phyloP scores from a whole-genome alignment of 2,113 vertebrate genomes.

The Alexandromys fortis region DNA sequence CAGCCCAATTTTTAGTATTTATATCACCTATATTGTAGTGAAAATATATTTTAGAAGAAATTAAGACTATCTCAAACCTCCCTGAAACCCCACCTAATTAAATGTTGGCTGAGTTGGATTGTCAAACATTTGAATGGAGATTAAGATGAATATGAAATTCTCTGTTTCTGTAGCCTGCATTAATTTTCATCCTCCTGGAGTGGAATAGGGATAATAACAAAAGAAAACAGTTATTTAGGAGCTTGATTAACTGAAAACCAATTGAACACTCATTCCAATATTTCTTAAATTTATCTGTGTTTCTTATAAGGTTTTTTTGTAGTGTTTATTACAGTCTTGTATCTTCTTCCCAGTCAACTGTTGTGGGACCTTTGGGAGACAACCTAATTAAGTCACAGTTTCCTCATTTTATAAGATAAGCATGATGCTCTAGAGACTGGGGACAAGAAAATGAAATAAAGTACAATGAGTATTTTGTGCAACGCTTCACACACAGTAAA shows the following conservation, averaged over 20 bases:
- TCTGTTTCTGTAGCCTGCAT: conserved; percentile 18
- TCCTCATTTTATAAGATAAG: conserved; percentile 24
- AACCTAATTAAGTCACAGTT: conserved; percentile 44
- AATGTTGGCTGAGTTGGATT: background rate
- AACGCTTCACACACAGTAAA: background rate
- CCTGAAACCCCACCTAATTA: background rate
- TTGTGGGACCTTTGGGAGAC: background rate
- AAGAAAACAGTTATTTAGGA: background rate
- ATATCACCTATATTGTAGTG: background rate
- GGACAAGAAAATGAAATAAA: conserved; percentile 35
- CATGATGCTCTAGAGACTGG: background rate
- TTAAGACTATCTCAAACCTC: background rate
- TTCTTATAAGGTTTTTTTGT: too few species aligned
- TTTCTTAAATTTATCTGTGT: background rate
- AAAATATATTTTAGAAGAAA: background rate
- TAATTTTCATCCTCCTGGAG: conserved; percentile 23
- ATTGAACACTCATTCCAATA: background rate
- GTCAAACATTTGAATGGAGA: background rate
- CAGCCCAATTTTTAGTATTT: background rate
- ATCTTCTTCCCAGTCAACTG: conserved; percentile 16
- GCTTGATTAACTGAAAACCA: background rate
- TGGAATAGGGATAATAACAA: background rate
- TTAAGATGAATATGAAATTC: conserved; percentile 28
- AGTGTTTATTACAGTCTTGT: background rate
- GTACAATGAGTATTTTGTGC: background rate